Percentiles rank a stretch among this genome's conserved stretches.
Conservation (phyloP, 2,797 vertebrate genomes). For the Cichlasoma orientale region DNA sequence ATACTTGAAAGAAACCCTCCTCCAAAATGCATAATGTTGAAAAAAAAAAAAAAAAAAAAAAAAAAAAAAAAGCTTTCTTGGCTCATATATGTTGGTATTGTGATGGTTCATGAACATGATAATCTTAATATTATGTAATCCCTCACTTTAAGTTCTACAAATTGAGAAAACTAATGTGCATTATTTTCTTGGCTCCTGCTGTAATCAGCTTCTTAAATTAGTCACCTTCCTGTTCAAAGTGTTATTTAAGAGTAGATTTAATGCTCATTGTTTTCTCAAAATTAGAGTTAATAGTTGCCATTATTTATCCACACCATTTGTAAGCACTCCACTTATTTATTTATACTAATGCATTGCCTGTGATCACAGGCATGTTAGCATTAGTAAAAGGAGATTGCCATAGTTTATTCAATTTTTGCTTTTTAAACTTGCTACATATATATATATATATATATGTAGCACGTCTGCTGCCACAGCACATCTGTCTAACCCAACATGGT, state of each 20-base stretch:
- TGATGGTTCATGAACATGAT: background rate
- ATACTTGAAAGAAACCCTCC: background rate
- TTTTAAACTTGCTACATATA: background rate
- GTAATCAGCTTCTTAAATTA: background rate
- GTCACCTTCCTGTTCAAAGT: slow-evolving; percentile 1
- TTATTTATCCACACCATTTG: slow-evolving; percentile 9
- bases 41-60: background rate
- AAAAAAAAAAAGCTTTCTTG: background rate
- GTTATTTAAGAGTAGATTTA: slow-evolving; percentile 23
- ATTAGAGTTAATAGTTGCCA: slow-evolving; percentile 8
- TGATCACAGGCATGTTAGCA: background rate
- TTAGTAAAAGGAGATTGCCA: background rate
- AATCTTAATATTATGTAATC: background rate
- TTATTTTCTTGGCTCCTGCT: background rate
- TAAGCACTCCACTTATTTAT: background rate
- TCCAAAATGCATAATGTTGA: background rate
- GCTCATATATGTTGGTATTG: no score
- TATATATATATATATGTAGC: no score
- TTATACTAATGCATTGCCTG: background rate
- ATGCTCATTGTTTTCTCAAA: slow-evolving; percentile 16
- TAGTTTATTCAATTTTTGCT: background rate
- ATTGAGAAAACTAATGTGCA: background rate
- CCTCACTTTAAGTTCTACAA: background rate
- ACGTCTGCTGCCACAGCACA: background rate
- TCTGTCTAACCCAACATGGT: background rate